phyloP scores from a whole-genome alignment of 2,888 invertebrate species.

The Drosophila kuntzei region DNA sequence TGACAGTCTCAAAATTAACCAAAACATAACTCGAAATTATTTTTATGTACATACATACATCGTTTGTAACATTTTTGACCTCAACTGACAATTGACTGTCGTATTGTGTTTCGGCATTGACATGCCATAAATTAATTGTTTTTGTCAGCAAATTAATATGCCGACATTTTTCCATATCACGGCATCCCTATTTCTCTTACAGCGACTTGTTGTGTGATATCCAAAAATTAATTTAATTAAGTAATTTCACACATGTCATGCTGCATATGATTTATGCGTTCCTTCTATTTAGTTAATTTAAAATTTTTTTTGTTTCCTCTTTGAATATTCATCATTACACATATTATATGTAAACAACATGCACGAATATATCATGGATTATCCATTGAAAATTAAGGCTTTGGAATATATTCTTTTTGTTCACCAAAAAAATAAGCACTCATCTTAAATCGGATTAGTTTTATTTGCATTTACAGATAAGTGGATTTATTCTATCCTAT shows the following conservation, averaged over 20 bases:
- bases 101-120: conserved; percentile 42
- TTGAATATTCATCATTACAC: conserved; percentile 18
- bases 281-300: conserved; percentile 70
- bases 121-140: conserved; percentile 62
- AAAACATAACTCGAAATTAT: not conserved
- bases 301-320: conserved; percentile 22
- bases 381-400: not conserved
- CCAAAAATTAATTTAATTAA: conserved; percentile 74
- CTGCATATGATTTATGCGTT: conserved; percentile 68
- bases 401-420: no score
- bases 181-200: not conserved
- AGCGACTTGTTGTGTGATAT: conserved; percentile 20
- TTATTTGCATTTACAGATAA: not conserved
- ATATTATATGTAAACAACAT: no score
- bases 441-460: not conserved
- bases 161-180: conserved; percentile 15
- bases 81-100: conserved; percentile 47
- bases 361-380: not conserved
- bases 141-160: conserved; percentile 50
- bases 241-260: conserved; percentile 74
- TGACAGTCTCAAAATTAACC: not conserved
- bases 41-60: conserved; percentile 5
- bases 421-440: no score
- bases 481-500: not conserved
- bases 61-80: conserved; percentile 3